Evolutionary conservation across 1,140 invertebrate species (phyloP), one percentile per base, ranked within the genome.

Genomic region (Coenobita brevimanus): DNA sequence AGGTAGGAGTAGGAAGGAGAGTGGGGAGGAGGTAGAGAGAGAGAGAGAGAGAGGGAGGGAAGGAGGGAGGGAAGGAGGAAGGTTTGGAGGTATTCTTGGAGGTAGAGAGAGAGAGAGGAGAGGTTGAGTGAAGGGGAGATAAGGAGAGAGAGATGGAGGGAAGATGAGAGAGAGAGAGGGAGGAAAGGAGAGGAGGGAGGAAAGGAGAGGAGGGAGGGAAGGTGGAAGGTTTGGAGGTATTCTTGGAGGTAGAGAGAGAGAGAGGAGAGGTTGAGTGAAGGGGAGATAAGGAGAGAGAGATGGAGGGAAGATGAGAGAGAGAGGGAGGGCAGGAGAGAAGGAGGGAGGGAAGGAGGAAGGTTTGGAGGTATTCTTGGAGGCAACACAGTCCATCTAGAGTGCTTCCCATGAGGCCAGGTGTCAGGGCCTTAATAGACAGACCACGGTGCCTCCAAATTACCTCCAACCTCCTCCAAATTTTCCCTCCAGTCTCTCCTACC

Each of bases 381-480:
- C 62, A 27, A 27, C 3, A 2, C 46, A 62, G 43, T 38, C n/a
- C 17, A 41, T 30, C 41, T 33, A 46, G 41, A 82, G 80, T 82
- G 80, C 80, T 82, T 82, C 80, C 80, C 80, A 64, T 62, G 24
- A 43, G 67, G 60, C 80, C 43, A 82, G 64, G 64, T 71, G n/a
- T 82, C 41, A 38, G n/a, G 27, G 17, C 3, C 6, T 33, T 3
- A 13, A 24, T 69, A 50, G 41, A 27, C 80, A 54, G 3, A 50
- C 64, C 62, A 69, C 24, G 13, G 10, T 60, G n/a, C 60, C 43
- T 33, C 78, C 21, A 62, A 10, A 21, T 8, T 24, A 4, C 17
- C 10, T 38, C 36, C 27, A 27, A 41, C 1, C 62, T 24, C 60
- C 21, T 30, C 76, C n/a, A n/a, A n/a, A n/a, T n/a, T n/a, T n/a